Evolutionary conservation across 2,888 invertebrate genomes (phyloP).

Genomic region (Drosophila paucipuncta): DNA sequence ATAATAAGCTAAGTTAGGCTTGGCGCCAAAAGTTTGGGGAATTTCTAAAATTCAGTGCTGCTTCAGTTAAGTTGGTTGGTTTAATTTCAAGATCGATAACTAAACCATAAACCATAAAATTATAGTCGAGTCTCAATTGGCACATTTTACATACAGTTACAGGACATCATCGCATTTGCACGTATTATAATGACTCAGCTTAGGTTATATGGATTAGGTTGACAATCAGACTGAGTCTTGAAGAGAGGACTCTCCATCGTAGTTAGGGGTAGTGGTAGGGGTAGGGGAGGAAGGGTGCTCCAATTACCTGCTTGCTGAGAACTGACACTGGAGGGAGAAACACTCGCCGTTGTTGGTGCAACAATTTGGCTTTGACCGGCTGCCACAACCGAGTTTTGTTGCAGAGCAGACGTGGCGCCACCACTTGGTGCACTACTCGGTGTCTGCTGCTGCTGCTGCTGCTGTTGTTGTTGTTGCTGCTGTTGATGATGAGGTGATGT

Average conservation of each 20-base stretch:
- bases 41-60: neutral
- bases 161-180: neutral
- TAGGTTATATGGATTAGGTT: too few species aligned
- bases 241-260: neutral
- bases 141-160: neutral
- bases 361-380: constrained; percentile 85
- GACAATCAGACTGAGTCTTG: neutral
- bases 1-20: neutral
- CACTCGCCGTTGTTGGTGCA: constrained; percentile 87
- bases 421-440: constrained; percentile 83
- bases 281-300: neutral
- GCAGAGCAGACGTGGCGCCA: constrained; percentile 81
- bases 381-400: constrained; percentile 85
- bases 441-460: constrained; percentile 70
- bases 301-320: constrained; percentile 85
- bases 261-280: too few species aligned
- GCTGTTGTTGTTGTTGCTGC: constrained; percentile 75
- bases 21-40: neutral
- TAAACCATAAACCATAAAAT: neutral
- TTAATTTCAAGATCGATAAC: neutral
- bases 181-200: neutral
- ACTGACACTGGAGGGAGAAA: constrained; percentile 87
- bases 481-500: constrained; percentile 82
- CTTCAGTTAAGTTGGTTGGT: neutral
- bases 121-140: neutral